Evolutionary conservation across 2,797 vertebrate species (phyloP), one percentile per base, ranked within the genome.

Genomic region (Microhierax caerulescens): DNA sequence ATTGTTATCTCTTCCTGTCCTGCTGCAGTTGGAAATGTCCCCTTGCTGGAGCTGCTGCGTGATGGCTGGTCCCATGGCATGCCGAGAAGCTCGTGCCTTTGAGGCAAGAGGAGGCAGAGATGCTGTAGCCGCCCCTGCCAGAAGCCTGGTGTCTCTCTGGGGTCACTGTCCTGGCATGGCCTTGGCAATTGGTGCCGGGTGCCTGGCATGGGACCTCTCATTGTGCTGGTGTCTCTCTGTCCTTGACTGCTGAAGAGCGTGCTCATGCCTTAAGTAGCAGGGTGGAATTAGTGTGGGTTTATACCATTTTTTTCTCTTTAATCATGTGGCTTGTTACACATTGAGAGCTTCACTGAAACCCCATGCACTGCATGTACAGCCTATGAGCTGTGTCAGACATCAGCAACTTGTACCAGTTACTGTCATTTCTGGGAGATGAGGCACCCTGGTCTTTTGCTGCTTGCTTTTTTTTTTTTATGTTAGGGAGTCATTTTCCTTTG

Each of bases 51-150:
- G 34, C 32, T 72, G 15, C 51, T 43, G 32, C 1, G 0, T 10
- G 27, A 13, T 15, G 36, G 50, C 36, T 2, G 2, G 5, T 67
- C 18, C 32, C 7, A 5, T 57, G 15, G 0, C 0, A 1, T 4
- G 9, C 27, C 1, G 4, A 25, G 61, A 28, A 53, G 28, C 36
- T 48, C 5, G 14, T 45, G 67, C 25, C 22, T n/a, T 65, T 56
- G n/a, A n/a, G 30, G 39, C 15, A 18, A 64, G 30, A 80, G 41
- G 41, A 53, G 28, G 28, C 16, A 10, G 37, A 69, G 57, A n/a
- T 59, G 22, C 64, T 53, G 10, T 9, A 24, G 28, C 27, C 8
- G 2, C 7, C 54, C 48, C 61, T 37, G 16, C 69, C n/a, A 34
- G 34, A 69, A 76, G 9, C 10, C 17, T 13, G 28, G 6, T 39